A percentile compares a stretch with the other conserved stretches of the same genome.
phyloP scores from a whole-genome alignment of 2,113 vertebrate genomes.

The Rhinolophus sinicus region DNA sequence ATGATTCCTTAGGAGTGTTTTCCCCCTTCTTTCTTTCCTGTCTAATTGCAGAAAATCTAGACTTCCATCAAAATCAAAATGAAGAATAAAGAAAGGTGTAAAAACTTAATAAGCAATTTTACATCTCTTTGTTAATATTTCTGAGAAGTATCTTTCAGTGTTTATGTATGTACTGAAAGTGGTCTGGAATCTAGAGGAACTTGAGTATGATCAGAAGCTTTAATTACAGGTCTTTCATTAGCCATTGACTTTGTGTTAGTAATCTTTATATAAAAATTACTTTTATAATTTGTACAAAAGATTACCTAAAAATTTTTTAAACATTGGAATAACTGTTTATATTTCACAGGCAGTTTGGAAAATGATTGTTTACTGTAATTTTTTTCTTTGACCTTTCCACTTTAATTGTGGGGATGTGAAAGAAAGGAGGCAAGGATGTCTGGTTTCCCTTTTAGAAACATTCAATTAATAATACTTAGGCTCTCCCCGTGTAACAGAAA shows the following conservation, averaged over 20 bases:
- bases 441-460: constrained; percentile 13
- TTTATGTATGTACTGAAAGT: neutral
- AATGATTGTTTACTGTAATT: neutral
- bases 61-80: neutral
- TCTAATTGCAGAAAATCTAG: constrained; percentile 19
- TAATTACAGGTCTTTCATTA: neutral
- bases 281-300: constrained; percentile 2
- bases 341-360: constrained; percentile 1
- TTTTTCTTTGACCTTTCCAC: neutral
- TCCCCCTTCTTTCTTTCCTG: neutral
- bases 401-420: neutral
- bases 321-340: neutral
- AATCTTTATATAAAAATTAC: neutral
- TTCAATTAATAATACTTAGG: neutral
- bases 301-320: neutral
- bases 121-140: neutral
- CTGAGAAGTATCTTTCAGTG: neutral
- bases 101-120: constrained; percentile 16
- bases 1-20: neutral
- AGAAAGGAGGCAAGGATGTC: neutral
- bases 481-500: neutral
- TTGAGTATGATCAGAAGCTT: neutral
- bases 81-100: constrained; percentile 5
- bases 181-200: neutral
- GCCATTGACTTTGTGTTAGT: neutral